A percentile compares a stretch with the other conserved stretches of the same genome.
These are phyloP conservation scores for Myotis vivesi DNA, from an alignment of 2,797 vertebrate genomes.

Conservation along the genomic window DNA sequence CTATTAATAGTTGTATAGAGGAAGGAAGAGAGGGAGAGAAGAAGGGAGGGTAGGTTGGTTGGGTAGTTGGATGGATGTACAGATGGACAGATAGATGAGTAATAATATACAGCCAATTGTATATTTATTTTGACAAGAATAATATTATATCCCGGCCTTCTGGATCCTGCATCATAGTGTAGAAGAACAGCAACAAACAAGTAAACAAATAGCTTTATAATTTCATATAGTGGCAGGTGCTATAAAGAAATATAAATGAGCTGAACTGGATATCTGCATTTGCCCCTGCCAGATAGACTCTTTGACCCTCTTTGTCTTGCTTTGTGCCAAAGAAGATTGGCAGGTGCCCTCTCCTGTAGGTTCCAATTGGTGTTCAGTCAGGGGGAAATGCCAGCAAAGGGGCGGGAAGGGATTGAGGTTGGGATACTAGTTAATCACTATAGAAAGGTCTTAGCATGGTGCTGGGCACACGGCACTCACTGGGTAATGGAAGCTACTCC, in stretches of 20 bases:
- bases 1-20: not conserved
- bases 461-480: not conserved
- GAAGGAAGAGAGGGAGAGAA: not conserved
- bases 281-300: not conserved
- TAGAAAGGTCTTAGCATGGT: not conserved
- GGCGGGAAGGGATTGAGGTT: not conserved
- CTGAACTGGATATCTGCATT: not conserved
- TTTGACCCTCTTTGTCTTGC: not conserved
- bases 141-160: not conserved
- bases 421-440: not conserved
- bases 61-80: not conserved
- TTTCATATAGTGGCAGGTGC: not conserved
- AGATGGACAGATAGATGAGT: not conserved
- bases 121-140: conserved; percentile 12
- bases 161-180: not conserved
- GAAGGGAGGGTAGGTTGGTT: not conserved
- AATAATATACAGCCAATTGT: not conserved
- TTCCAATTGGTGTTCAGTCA: not conserved
- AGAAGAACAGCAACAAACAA: not conserved
- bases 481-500: not conserved
- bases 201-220: not conserved
- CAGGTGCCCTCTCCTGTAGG: not conserved
- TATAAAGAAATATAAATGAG: not conserved
- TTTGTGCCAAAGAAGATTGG: not conserved
- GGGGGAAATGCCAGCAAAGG: not conserved